Base-by-base conservation (phyloP, 2,797 vertebrate genomes). In the Centropyge bicolor region DNA sequence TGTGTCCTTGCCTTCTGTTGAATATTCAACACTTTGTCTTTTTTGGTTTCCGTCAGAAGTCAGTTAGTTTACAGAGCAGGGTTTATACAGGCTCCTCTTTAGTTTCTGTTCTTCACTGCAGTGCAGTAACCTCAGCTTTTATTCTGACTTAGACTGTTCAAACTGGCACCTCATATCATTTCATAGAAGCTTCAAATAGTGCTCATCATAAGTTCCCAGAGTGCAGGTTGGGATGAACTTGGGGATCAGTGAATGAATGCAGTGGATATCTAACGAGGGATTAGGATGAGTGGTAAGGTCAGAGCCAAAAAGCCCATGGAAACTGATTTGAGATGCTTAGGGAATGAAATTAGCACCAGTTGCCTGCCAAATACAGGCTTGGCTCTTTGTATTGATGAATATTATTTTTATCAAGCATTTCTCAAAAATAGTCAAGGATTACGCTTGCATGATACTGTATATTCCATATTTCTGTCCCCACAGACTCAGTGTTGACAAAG, bases 1-100 rank as follows among this genome's bases (percentile, higher is more conserved):
- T 60, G 75, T 82, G 78, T 81, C 38, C n/a, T 81, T 6, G 1
- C 36, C 57, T 67, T 55, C 27, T 80, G 52, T 65, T 81, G 70
- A 86, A 89, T 86, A 86, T 82, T 78, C 76, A 87, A 55, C 79
- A 41, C 55, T 78, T 41, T 5, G 3, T 70, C 55, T 76, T n/a
- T 5, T 59, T 35, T 66, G 31, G 36, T 63, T 69, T 81, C 40
- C 36, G 27, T 51, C 48, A 78, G 19, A 70, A 36, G 24, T 57
- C 20, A 1, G 19, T n/a, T 22, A 35, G n/a, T 9, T 82, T 45
- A 40, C 10, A 54, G n/a, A 22, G 3, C 40, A 19, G 16, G 22
- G 13, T 55, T 35, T 10, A 60, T 69, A 9, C 1, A 24, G 22
- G 40, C 27, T 57, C 16, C 36, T 43, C 56, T 17, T 52, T n/a